Evolutionary conservation across 2,888 invertebrate genomes (phyloP).

Genomic region (Leucoptera coffeella): DNA sequence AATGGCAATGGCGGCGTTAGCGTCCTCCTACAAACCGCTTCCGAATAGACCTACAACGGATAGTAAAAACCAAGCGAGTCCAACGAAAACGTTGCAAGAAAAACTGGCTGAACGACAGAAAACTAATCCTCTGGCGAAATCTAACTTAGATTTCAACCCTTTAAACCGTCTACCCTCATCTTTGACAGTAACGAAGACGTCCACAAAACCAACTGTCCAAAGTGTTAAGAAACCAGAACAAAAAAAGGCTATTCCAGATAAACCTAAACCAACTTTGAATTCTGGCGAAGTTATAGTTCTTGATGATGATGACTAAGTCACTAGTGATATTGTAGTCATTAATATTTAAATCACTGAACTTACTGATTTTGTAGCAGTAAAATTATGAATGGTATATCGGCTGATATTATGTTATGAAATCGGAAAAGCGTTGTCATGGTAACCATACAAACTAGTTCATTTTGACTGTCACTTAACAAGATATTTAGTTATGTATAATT

Average conservation of each 20-base stretch:
- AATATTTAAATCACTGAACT: too few relatives aligned
- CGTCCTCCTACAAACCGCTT: constrained; percentile 26
- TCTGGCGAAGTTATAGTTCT: constrained; percentile 38
- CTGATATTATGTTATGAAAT: too few relatives aligned
- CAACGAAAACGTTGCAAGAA: constrained; percentile 62
- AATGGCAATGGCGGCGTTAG: constrained; percentile 28
- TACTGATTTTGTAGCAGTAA: too few relatives aligned
- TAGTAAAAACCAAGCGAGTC: constrained; percentile 34
- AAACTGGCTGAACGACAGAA: constrained; percentile 63
- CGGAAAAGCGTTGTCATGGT: too few relatives aligned
- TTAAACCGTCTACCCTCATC: constrained; percentile 45
- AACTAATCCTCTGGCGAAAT: constrained; percentile 18
- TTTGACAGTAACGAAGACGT: constrained; percentile 39
- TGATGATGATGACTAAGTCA: constrained; percentile 19
- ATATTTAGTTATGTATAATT: too few relatives aligned
- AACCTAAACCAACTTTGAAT: constrained; percentile 18
- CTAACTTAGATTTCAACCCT: too few relatives aligned
- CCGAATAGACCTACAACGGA: too few relatives aligned
- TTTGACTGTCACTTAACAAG: too few relatives aligned
- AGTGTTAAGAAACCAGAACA: constrained; percentile 18
- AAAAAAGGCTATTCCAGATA: constrained; percentile 27
- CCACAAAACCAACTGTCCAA: constrained; percentile 14
- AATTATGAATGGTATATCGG: too few relatives aligned
- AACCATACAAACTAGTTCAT: too few relatives aligned
- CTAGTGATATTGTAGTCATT: too few relatives aligned